Base-by-base conservation (phyloP, 2,797 vertebrate genomes). In the Cyprinella venusta region DNA sequence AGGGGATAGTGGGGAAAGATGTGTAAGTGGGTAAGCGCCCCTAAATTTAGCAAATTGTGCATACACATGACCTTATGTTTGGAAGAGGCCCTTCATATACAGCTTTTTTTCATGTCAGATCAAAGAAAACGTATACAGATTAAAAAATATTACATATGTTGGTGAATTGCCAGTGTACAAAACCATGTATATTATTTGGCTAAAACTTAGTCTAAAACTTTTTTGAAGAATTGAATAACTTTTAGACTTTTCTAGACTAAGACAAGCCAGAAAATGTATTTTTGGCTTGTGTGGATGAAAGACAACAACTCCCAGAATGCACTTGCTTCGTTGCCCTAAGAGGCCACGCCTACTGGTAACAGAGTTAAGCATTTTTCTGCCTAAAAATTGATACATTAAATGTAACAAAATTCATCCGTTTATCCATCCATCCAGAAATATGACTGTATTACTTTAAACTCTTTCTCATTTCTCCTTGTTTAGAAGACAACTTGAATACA, bases 21-120 rank as follows among this genome's bases (percentile, higher is more conserved):
- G 40, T 33, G 69, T 61, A 45, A n/a, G 76, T 65, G 74, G 54
- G 40, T 61, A 77, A 63, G 75, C 10, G 6, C 16, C 59, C 40
- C 61, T 78, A 78, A 64, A 65, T 78, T 65, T 65, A 50, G 76
- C 26, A 64, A 56, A 77, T 24, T 50, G 9, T 64, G 13, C 56
- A 5, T 26, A 16, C 42, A 63, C 38, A 63, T 42, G 36, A 77
- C 33, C 56, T 3, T 77, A 21, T 61, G 16, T 77, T 63, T 65
- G 33, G 40, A 65, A 21, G 21, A 63, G 42, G 26, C 24, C 15
- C 10, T 13, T 64, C 38, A 33, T 33, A 19, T 30, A 30, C 24
- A 19, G 7, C 16, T 1, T 33, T 19, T 54, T 21, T 72, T 3
- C 6, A 4, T 13, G 16, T 16, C 0, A 56, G 15, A 26, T 42